These are phyloP conservation scores for Watsonalla binaria DNA, from an alignment of 2,888 invertebrate species.

Conservation along the genomic window DNA sequence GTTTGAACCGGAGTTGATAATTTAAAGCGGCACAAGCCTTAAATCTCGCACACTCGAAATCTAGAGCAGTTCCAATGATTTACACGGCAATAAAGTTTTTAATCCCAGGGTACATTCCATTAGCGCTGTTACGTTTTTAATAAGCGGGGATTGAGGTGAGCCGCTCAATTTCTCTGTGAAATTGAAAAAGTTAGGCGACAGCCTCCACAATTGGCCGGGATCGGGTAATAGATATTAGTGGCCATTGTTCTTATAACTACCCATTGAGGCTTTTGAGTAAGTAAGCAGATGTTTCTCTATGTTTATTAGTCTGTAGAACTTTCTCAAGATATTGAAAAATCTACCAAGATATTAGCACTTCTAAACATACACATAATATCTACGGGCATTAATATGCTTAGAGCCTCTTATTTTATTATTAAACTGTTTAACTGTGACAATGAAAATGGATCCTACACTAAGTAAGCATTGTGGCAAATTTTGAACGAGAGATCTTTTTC, in stretches of 20 bases:
- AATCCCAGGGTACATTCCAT: slow-evolving; percentile 54
- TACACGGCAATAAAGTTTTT: slow-evolving; percentile 54
- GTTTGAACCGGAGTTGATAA: slow-evolving; percentile 32
- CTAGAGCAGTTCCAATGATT: slow-evolving; percentile 38
- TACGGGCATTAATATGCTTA: no score
- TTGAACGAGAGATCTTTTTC: no score
- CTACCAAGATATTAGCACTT: no score
- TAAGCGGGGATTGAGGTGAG: slow-evolving; percentile 43
- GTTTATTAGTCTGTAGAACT: not conserved
- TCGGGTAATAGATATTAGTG: slow-evolving; percentile 30
- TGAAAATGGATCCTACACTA: no score
- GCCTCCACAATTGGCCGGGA: slow-evolving; percentile 41
- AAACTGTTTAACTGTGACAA: no score
- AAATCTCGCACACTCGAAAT: slow-evolving; percentile 39
- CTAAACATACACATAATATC: no score
- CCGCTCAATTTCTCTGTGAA: slow-evolving; percentile 48
- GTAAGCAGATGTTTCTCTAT: not conserved
- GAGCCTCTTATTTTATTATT: no score
- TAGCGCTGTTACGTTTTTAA: slow-evolving; percentile 53
- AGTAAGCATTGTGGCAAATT: no score
- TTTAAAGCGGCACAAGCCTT: slow-evolving; percentile 37
- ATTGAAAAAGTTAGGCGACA: slow-evolving; percentile 60
- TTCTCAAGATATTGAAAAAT: no score
- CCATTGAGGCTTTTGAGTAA: slow-evolving; percentile 10
- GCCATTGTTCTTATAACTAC: slow-evolving; percentile 18